Conservation (phyloP, 2,888 invertebrate genomes). For the Plagodis pulveraria region DNA sequence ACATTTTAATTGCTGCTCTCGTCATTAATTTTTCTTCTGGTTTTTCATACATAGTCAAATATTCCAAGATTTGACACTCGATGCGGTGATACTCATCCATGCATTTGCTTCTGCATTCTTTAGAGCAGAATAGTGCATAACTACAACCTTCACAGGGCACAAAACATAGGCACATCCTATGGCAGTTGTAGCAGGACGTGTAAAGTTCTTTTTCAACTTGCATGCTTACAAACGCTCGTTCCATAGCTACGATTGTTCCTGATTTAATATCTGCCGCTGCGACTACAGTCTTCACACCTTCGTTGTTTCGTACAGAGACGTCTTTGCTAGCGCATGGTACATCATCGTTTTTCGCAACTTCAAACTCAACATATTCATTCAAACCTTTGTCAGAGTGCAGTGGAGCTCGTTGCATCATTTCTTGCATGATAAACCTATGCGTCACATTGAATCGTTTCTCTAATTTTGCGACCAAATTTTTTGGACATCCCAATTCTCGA, state of each 20-base stretch:
- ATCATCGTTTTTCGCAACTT: slow-evolving; percentile 8
- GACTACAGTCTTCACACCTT: slow-evolving; percentile 5
- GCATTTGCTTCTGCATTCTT: slow-evolving; percentile 13
- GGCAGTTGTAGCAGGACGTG: slow-evolving; percentile 20
- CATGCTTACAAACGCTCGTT: slow-evolving; percentile 20
- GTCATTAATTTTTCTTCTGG: background rate
- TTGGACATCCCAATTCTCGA: background rate
- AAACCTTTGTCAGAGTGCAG: background rate
- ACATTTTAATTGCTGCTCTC: slow-evolving; percentile 25
- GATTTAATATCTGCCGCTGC: slow-evolving; percentile 18
- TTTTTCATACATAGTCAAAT: background rate
- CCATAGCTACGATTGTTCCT: slow-evolving; percentile 24
- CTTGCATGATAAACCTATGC: background rate
- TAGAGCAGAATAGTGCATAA: slow-evolving; percentile 19
- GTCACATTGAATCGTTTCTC: slow-evolving; percentile 1
- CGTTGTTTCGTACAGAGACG: slow-evolving; percentile 9
- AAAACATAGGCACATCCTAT: slow-evolving; percentile 9
- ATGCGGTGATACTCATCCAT: slow-evolving; percentile 23
- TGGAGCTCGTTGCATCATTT: background rate
- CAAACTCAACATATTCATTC: slow-evolving; percentile 1
- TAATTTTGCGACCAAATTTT: slow-evolving; percentile 10
- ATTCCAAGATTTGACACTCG: slow-evolving; percentile 20
- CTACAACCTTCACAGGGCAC: slow-evolving; percentile 17
- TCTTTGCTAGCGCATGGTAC: slow-evolving; percentile 23
- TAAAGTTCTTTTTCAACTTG: background rate